Evolutionary conservation across 2,888 invertebrate species (phyloP).

Genomic region (Malthinus flaveolus): DNA sequence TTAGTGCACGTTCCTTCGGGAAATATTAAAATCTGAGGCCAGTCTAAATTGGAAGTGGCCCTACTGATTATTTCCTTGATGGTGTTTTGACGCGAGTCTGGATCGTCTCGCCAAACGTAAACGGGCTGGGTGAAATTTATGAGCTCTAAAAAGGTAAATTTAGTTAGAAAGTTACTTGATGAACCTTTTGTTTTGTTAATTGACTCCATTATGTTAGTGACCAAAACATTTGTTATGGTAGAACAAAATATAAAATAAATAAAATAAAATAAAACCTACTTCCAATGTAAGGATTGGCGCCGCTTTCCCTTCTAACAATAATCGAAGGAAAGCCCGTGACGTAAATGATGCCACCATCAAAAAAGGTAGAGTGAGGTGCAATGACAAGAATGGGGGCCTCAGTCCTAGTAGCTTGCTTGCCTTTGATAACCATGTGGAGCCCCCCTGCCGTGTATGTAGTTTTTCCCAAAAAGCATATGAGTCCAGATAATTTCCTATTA

Average conservation of each 20-base stretch:
- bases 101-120: slow-evolving; percentile 91
- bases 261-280: slow-evolving; percentile 64
- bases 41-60: slow-evolving; percentile 80
- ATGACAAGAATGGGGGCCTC: slow-evolving; percentile 87
- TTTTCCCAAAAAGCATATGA: slow-evolving; percentile 72
- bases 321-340: slow-evolving; percentile 81
- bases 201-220: slow-evolving; percentile 20
- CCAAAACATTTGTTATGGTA: slow-evolving; percentile 29
- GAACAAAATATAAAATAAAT: slow-evolving; percentile 12
- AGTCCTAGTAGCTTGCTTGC: slow-evolving; percentile 70
- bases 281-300: slow-evolving; percentile 81
- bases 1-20: slow-evolving; percentile 98
- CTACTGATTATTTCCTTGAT: slow-evolving; percentile 86
- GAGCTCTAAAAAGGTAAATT: slow-evolving; percentile 63
- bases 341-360: slow-evolving; percentile 85
- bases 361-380: slow-evolving; percentile 88
- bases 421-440: slow-evolving; percentile 76
- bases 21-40: slow-evolving; percentile 94
- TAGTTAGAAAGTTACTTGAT: neutral
- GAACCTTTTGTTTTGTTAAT: neutral
- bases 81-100: slow-evolving; percentile 87
- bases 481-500: slow-evolving; percentile 37
- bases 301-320: slow-evolving; percentile 80
- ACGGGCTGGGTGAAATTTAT: slow-evolving; percentile 95
- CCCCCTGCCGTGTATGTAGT: slow-evolving; percentile 76